Evolutionary conservation across 1,140 invertebrate genomes (phyloP), one percentile per base, ranked within the genome.

Genomic region (Drosophila repletoides): DNA sequence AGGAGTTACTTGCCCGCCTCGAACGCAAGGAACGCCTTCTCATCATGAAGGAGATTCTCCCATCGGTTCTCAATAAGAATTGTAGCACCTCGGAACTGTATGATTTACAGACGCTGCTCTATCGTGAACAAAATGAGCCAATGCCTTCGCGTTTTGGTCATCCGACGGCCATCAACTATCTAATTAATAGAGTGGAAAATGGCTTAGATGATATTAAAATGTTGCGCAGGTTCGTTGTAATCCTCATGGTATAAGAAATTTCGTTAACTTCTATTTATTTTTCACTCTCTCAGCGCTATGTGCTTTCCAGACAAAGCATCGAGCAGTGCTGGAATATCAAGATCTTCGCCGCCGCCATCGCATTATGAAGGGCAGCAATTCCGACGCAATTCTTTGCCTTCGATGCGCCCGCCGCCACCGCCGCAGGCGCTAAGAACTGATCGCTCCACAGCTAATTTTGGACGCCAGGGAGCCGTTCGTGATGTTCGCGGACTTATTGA

Each of bases 71-170:
- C 0, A 48, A 45, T 19, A 67, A 67, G 4, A 41, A 56, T n/a
- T 72, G 61, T 58, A 75, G 58, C 61, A 49, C 48, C 1, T 21
- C 49, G 1, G 79, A 86, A 21, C 51, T 84, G 1, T 31, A 34
- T 3, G 80, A 79, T 1, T 21, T 84, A n/a, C 43, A 86, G 0
- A 5, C 59, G 4, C n/a, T 77, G 48, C 40, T 84, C 14, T 3
- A 43, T 0, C 53, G 60, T 0, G 69, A 83, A n/a, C 36, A 58
- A 3, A 21, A 61, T 5, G 15, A 41, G 1, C 58, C 67, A 2
- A 53, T 64, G 38, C 26, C 68, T 0, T 15, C 41, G 0, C 61
- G 31, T 1, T 26, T 10, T 1, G 43, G 52, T 0, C 1, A 15
- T 10, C 26, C 17, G 5, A 3, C 52, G 4, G 53, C 74, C 0